Evolutionary conservation across 2,113 vertebrate species (phyloP), one percentile per base, ranked within the genome.

Genomic region (Paedocypris sp.): DNA sequence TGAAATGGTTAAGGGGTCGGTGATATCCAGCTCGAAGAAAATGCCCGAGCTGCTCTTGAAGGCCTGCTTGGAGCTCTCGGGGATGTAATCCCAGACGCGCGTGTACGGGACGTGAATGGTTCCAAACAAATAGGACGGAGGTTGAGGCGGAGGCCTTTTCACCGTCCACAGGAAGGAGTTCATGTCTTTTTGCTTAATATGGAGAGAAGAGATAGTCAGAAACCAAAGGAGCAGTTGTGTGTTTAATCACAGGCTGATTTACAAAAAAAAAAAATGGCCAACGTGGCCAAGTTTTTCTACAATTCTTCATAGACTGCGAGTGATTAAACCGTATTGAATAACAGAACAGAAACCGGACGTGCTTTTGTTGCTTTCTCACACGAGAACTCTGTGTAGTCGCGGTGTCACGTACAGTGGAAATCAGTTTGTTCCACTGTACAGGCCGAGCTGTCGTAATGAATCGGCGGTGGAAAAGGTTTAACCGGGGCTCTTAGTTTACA

Each of bases 21-120:
- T 97, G 45, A 98, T 85, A 80, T 98, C 94, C 72, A 98, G 78
- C 79, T 98, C 95, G 0, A 98, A 98, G 80, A 90, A 98, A 43
- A 98, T 88, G 0, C 82, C 91, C 65, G 78, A 80, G 60, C 94
- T 98, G 69, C 74, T 82, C 33, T 86, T 87, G 75, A 98, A 98
- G 11, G 95, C 95, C 2, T 79, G 87, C 77, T 97, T 98, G 42
- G 92, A 94, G 75, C 86, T 90, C 51, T 92, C 80, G 0, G 95
- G 93, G 74, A 98, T 90, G 73, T 89, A 98, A 78, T 96, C 92
- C 95, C 95, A 98, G 36, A 98, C 95, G 0, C 92, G 87, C 3
- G 90, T 96, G 76, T 98, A 98, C 12, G 94, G 93, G 53, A 98
- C 95, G 3, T 98, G 95, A 74, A 98, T 98, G 69, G 95, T 98